phyloP scores from a whole-genome alignment of 2,888 invertebrate genomes.

The Eledone cirrhosa region DNA sequence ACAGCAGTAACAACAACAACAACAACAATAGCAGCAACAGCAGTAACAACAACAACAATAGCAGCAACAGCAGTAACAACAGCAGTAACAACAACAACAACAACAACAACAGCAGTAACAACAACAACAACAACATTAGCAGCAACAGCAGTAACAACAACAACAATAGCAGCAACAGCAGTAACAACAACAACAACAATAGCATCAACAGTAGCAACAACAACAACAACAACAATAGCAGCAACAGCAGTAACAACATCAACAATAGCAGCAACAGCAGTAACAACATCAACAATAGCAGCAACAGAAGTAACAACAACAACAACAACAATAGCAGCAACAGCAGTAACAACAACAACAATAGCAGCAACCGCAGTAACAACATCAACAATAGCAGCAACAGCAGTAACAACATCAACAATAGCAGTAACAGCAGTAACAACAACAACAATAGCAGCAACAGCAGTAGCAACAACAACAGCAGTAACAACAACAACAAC shows the following conservation, averaged over 20 bases:
- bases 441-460: slow-evolving; percentile 16
- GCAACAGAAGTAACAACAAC: slow-evolving; percentile 24
- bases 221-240: slow-evolving; percentile 26
- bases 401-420: slow-evolving; percentile 30
- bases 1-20: no score
- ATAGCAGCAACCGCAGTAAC: slow-evolving; percentile 30
- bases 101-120: no score
- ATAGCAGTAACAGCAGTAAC: slow-evolving; percentile 25
- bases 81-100: no score
- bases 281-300: not conserved
- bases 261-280: slow-evolving; percentile 31
- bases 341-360: slow-evolving; percentile 28
- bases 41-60: no score
- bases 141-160: slow-evolving; percentile 26
- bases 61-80: no score
- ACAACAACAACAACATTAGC: no score
- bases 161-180: no score
- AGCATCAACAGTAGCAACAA: slow-evolving; percentile 21
- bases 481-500: no score
- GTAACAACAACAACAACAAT: slow-evolving; percentile 22
- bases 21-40: no score
- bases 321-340: slow-evolving; percentile 31
- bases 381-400: slow-evolving; percentile 31
- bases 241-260: slow-evolving; percentile 31
- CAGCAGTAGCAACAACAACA: slow-evolving; percentile 31